A percentile compares a stretch with the other conserved stretches of the same genome.
phyloP scores from a whole-genome alignment of 2,888 invertebrate species.

The Ariolimax columbianus region DNA sequence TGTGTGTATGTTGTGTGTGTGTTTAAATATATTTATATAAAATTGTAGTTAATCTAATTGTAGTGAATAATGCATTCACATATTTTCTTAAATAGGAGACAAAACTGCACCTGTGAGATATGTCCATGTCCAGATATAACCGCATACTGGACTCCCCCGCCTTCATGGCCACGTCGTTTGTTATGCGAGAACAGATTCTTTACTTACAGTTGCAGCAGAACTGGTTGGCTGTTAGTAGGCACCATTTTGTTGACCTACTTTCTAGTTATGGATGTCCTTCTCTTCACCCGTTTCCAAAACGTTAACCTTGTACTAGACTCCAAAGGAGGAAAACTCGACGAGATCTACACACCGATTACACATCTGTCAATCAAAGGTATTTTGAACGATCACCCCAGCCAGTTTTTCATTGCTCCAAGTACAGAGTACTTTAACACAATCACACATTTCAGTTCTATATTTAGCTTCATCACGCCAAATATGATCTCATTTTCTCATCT shows the following conservation, averaged over 20 bases:
- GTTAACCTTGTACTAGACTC: constrained; percentile 43
- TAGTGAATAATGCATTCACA: background rate
- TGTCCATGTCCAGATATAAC: constrained; percentile 26
- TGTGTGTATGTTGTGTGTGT: no score
- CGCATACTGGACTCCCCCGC: constrained; percentile 47
- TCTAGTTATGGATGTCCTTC: constrained; percentile 50
- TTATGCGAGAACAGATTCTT: constrained; percentile 25
- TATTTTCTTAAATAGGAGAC: background rate
- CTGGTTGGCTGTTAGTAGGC: background rate
- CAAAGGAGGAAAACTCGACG: constrained; percentile 25
- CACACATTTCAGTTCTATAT: constrained; percentile 83
- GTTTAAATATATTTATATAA: no score
- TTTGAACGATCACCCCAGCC: constrained; percentile 89
- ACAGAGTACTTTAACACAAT: constrained; percentile 85
- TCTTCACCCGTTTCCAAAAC: constrained; percentile 36
- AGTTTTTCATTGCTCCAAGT: constrained; percentile 89
- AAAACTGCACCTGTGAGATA: background rate
- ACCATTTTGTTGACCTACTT: constrained; percentile 42
- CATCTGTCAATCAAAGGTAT: constrained; percentile 88
- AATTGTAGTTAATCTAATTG: no score
- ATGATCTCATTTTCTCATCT: constrained; percentile 90
- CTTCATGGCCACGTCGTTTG: constrained; percentile 37
- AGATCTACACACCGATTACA: constrained; percentile 50
- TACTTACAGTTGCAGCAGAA: constrained; percentile 7
- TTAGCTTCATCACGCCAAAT: constrained; percentile 86